A percentile compares a stretch with the other conserved stretches of the same genome.
These are phyloP conservation scores for Varanus salvator DNA, from an alignment of 2,113 vertebrate species.

Conservation along the genomic window DNA sequence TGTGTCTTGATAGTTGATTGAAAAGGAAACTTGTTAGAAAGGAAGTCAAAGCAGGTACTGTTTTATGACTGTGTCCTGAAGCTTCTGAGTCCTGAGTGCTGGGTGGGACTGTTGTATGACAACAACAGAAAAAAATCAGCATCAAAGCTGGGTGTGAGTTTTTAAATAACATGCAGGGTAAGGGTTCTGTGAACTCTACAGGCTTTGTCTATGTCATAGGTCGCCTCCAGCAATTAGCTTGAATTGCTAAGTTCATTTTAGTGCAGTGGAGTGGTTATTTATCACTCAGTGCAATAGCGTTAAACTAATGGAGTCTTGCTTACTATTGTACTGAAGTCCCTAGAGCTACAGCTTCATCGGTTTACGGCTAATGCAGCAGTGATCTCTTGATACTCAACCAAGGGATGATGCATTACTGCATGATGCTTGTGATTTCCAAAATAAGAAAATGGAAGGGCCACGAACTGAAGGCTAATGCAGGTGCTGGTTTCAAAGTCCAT, in stretches of 20 bases:
- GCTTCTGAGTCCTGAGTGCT: background rate
- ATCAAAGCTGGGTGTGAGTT: background rate
- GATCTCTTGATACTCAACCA: background rate
- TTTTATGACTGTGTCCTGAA: conserved; percentile 15
- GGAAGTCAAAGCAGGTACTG: background rate
- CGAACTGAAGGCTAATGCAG: background rate
- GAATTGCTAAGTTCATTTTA: background rate
- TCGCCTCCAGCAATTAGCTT: background rate
- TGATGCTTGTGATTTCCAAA: background rate
- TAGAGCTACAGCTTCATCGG: background rate
- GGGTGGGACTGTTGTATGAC: conserved; percentile 11
- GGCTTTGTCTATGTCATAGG: background rate
- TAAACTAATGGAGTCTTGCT: background rate
- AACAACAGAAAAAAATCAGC: background rate
- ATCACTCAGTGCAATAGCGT: background rate
- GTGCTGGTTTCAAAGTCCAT: conserved; percentile 20
- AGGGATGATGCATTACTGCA: background rate
- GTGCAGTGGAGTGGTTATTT: background rate
- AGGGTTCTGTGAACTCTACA: background rate
- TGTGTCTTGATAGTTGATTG: fast-evolving
- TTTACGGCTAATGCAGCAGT: background rate
- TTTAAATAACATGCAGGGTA: conserved; percentile 7
- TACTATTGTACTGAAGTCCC: background rate
- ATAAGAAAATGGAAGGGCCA: background rate
- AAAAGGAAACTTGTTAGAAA: background rate